Base-by-base conservation (phyloP, 1,140 invertebrate species). In the Pseudachorutes palmiensis region DNA sequence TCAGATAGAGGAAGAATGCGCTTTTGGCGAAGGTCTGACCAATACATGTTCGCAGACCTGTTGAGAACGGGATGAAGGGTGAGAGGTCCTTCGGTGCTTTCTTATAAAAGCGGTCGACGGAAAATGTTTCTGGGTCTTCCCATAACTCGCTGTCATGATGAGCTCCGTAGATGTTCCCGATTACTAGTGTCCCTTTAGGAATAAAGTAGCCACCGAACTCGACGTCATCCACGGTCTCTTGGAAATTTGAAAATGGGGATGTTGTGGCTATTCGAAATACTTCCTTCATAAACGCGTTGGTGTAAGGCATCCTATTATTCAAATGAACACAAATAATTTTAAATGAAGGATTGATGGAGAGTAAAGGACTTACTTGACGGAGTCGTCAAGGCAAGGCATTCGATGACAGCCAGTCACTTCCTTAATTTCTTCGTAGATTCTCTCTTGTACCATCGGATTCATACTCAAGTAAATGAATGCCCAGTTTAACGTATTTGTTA, bases 181-280 rank as follows among this genome's bases (percentile, higher is more conserved):
- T 26, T 1, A 79, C 69, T 24, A 73, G 67, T 2, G 76, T 76
- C n/a, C 70, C 78, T 70, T 79, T 76, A 26, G 78, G 77, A 49
- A 80, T 73, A 28, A 63, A 48, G 65, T 74, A 79, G 5, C 73
- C 75, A 24, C 71, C 51, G 22, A 77, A 69, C 29, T 62, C 57
- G 14, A 70, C 72, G 36, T 74, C 68, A 58, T 67, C 64, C 1
- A 45, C 66, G 12, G 62, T 30, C 58, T 26, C 29, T 49, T 74
- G 74, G 12, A 66, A 64, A 9, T 72, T 3, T 16, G 51, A 26
- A 16, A 74, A 30, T 9, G 74, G 71, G 28, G 67, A 64, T 33
- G 74, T 28, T 0, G 66, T 57, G 41, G 41, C 63, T 26, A 45
- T 28, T 14, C 76, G 65, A 22, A 64, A 51, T 14, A 69, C 62